phyloP scores from a whole-genome alignment of 1,140 invertebrate species.

The Polyergus mexicanus region DNA sequence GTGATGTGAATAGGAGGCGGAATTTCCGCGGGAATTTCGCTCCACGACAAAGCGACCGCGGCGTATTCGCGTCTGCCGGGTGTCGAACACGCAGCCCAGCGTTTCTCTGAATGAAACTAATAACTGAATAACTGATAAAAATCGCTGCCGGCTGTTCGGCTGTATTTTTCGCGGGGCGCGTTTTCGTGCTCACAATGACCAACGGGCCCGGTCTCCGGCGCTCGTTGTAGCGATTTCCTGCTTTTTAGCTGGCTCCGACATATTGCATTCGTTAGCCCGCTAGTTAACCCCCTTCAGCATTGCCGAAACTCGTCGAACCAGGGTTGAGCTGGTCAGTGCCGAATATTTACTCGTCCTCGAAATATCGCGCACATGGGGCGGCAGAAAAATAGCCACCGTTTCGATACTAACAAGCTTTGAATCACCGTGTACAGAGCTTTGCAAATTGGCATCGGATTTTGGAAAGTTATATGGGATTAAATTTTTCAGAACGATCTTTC shows the following conservation, averaged over 20 bases:
- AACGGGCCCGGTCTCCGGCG: constrained; percentile 58
- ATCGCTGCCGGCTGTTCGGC: constrained; percentile 84
- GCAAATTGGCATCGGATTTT: constrained; percentile 24
- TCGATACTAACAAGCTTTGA: constrained; percentile 11
- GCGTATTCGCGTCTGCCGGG: constrained; percentile 58
- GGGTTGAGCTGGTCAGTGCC: constrained; percentile 72
- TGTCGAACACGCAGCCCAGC: constrained; percentile 73
- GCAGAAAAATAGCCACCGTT: constrained; percentile 30
- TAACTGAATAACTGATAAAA: constrained; percentile 85
- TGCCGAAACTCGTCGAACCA: constrained; percentile 59
- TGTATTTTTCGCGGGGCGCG: constrained; percentile 82
- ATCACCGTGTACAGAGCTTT: neutral
- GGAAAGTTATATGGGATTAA: neutral
- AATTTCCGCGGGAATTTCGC: constrained; percentile 37
- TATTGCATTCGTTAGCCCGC: constrained; percentile 81
- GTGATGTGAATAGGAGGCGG: constrained; percentile 16
- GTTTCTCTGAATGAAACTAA: constrained; percentile 84
- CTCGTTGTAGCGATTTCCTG: constrained; percentile 67
- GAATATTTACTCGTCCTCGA: constrained; percentile 57
- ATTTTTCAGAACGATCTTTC: constrained; percentile 4
- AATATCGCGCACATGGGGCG: constrained; percentile 41
- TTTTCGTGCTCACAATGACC: constrained; percentile 80
- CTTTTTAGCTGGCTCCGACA: constrained; percentile 73
- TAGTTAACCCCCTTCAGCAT: constrained; percentile 67
- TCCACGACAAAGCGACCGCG: constrained; percentile 50